These are phyloP conservation scores for Xestia ashworthii DNA, from an alignment of 2,888 invertebrate species.

Conservation along the genomic window DNA sequence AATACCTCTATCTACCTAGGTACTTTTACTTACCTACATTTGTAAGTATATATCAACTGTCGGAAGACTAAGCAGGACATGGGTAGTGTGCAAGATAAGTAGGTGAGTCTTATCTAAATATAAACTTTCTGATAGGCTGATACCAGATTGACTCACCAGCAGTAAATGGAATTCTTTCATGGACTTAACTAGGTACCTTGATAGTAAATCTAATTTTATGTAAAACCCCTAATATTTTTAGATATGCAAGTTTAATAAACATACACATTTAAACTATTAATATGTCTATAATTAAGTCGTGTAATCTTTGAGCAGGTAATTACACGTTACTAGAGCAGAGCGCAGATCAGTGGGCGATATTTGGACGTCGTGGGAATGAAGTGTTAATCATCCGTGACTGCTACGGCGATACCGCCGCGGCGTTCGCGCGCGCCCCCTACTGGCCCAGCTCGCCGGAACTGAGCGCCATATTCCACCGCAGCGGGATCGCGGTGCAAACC, in stretches of 20 bases:
- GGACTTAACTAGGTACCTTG: slow-evolving; percentile 4
- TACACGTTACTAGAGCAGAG: slow-evolving; percentile 65
- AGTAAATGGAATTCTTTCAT: slow-evolving; percentile 23
- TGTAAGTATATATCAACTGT: neutral
- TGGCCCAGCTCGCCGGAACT: slow-evolving; percentile 72
- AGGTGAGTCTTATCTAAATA: slow-evolving; percentile 37
- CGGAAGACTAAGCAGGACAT: slow-evolving; percentile 17
- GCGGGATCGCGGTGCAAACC: slow-evolving; percentile 67
- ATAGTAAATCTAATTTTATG: slow-evolving; percentile 8
- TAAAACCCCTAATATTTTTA: neutral
- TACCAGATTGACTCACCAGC: slow-evolving; percentile 42
- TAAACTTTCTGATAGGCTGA: slow-evolving; percentile 24
- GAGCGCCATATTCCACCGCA: slow-evolving; percentile 71
- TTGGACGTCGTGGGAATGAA: slow-evolving; percentile 72
- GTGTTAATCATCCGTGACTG: slow-evolving; percentile 72
- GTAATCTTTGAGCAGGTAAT: slow-evolving; percentile 59
- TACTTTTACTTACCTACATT: neutral
- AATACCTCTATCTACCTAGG: neutral
- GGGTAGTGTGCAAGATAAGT: slow-evolving; percentile 38
- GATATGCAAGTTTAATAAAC: neutral
- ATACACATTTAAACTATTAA: neutral
- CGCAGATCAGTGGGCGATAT: slow-evolving; percentile 72
- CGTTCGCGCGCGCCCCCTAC: slow-evolving; percentile 73
- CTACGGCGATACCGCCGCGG: slow-evolving; percentile 67
- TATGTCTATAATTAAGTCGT: neutral